Conservation (phyloP, 1,140 invertebrate genomes). For the Druon quercuslanigerum region DNA sequence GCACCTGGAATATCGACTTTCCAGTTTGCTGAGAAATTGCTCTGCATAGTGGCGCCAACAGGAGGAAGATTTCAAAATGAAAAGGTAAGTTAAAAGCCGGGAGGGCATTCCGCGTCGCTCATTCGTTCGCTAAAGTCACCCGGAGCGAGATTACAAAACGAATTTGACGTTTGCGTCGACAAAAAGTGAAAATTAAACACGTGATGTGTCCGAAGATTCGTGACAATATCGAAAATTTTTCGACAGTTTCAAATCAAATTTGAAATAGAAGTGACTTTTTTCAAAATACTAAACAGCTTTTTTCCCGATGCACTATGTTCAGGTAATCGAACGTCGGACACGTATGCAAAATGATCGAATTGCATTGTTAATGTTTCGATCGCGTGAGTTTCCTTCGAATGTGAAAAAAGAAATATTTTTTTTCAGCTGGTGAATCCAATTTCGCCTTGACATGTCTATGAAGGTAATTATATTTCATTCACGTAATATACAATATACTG, state of each 20-base stretch:
- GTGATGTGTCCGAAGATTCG: not conserved
- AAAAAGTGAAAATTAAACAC: not conserved
- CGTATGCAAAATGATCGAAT: slow-evolving; percentile 24
- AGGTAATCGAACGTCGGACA: slow-evolving; percentile 15
- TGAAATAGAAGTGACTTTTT: not conserved
- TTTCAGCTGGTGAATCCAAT: not conserved
- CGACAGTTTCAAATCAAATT: not conserved
- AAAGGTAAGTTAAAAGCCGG: slow-evolving; percentile 1
- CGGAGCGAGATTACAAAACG: not conserved
- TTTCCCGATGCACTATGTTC: not conserved
- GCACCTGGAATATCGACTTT: not conserved
- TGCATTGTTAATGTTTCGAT: slow-evolving; percentile 15
- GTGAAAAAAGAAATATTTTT: slow-evolving; percentile 10
- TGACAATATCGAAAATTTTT: not conserved
- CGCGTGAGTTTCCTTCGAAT: not conserved
- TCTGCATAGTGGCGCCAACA: slow-evolving; percentile 13
- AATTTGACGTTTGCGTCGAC: not conserved
- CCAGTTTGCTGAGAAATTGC: not conserved
- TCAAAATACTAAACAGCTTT: not conserved
- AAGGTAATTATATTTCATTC: slow-evolving; percentile 4
- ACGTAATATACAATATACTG: no score
- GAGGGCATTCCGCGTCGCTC: slow-evolving; percentile 2
- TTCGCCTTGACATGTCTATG: slow-evolving; percentile 14
- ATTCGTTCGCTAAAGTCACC: slow-evolving; percentile 2
- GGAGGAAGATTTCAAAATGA: slow-evolving; percentile 5